Evolutionary conservation across 92 coral and sea anemone species (phyloP).

Genomic region (Siderastrea radians): DNA sequence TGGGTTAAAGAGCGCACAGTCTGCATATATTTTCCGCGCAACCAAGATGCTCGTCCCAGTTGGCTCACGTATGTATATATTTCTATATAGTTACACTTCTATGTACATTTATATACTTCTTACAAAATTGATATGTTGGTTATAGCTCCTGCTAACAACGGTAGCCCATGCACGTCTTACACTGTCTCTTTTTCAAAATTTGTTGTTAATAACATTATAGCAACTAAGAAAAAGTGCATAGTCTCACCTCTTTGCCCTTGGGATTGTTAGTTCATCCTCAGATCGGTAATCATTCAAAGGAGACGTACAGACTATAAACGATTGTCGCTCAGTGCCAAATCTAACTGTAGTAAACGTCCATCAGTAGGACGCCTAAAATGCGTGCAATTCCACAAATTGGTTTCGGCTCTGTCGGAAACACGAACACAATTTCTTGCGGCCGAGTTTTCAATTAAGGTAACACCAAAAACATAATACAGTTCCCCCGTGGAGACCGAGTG

Average conservation of each 20-base stretch:
- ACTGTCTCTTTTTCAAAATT: not conserved
- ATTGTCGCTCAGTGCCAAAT: too few relatives aligned
- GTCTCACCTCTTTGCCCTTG: not conserved
- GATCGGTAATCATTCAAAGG: slow-evolving; percentile 6
- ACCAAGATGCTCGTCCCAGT: slow-evolving; percentile 37
- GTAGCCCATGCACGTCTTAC: not conserved
- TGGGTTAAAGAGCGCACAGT: slow-evolving; percentile 38
- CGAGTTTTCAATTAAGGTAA: too few relatives aligned
- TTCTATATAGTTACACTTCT: slow-evolving; percentile 18
- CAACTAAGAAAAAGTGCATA: slow-evolving; percentile 4
- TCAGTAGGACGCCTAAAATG: too few relatives aligned
- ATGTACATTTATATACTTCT: not conserved
- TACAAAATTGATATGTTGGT: slow-evolving; percentile 7
- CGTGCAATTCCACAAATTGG: too few relatives aligned
- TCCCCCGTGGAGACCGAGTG: too few relatives aligned
- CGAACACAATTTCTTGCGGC: too few relatives aligned
- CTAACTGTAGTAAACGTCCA: too few relatives aligned
- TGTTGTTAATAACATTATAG: not conserved
- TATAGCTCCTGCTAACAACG: not conserved
- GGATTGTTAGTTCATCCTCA: slow-evolving; percentile 8
- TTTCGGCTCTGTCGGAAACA: too few relatives aligned
- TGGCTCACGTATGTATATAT: slow-evolving; percentile 44
- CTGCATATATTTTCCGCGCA: slow-evolving; percentile 26
- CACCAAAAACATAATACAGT: too few relatives aligned
- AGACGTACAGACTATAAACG: too few relatives aligned